Percentiles rank a stretch among this genome's conserved stretches.
phyloP scores from a whole-genome alignment of 2,797 vertebrate species.

The Petrocephalus schoutedeni region DNA sequence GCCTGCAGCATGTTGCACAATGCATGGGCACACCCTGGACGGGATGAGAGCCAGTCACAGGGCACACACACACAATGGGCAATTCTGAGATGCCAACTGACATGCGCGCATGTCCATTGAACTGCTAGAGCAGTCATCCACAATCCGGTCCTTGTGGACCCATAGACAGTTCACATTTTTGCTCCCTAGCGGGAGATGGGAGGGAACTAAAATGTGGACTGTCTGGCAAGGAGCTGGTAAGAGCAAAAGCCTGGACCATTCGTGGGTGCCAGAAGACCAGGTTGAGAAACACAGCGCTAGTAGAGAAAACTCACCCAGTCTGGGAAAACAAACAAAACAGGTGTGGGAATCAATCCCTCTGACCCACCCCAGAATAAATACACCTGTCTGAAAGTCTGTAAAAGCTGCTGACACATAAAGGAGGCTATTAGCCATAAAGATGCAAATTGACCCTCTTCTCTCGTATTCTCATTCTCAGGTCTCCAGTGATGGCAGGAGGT shows the following conservation, averaged over 20 bases:
- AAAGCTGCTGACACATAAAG: not conserved
- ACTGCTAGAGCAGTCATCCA: not conserved
- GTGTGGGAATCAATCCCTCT: not conserved
- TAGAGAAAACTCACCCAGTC: not conserved
- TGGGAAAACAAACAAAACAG: not conserved
- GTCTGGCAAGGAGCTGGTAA: no score
- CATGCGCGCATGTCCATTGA: not conserved
- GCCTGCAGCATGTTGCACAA: not conserved
- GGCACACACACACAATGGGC: not conserved
- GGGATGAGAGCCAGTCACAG: not conserved
- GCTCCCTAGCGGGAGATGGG: not conserved
- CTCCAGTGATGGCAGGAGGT: constrained; percentile 84
- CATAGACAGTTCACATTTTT: not conserved
- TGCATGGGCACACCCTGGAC: not conserved
- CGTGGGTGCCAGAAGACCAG: not conserved
- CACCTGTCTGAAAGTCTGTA: not conserved
- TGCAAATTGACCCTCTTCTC: not conserved
- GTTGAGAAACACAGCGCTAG: not conserved
- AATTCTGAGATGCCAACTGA: not conserved
- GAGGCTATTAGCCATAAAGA: not conserved
- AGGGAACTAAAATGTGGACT: not conserved
- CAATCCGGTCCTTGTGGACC: not conserved
- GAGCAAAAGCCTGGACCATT: not conserved
- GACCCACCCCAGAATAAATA: not conserved
- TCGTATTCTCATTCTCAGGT: constrained; percentile 54